phyloP scores from a whole-genome alignment of 2,888 invertebrate genomes.

The Leucoptera coffeella region DNA sequence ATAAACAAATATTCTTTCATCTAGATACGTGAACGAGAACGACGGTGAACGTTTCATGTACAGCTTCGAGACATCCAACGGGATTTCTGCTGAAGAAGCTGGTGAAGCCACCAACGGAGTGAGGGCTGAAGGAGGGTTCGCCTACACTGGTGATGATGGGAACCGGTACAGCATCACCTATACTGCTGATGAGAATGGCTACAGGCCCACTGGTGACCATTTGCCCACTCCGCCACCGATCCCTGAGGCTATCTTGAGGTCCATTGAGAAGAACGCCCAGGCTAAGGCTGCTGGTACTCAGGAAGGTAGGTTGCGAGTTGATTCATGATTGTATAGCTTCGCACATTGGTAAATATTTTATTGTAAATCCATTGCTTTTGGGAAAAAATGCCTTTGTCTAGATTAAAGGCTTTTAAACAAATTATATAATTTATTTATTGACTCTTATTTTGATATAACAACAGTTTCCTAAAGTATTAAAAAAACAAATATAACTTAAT shows the following conservation, averaged over 20 bases:
- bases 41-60: constrained; percentile 33
- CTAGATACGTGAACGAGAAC: constrained; percentile 30
- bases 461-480: too few relatives aligned
- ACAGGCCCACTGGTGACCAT: constrained; percentile 31
- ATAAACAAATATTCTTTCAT: too few relatives aligned
- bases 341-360: too few relatives aligned
- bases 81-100: constrained; percentile 39
- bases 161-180: constrained; percentile 29
- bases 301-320: constrained; percentile 26
- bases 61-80: constrained; percentile 39
- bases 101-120: constrained; percentile 39
- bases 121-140: constrained; percentile 30
- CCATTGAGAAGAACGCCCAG: constrained; percentile 31
- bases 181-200: constrained; percentile 43
- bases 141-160: constrained; percentile 40
- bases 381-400: too few relatives aligned
- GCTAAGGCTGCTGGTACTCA: constrained; percentile 41
- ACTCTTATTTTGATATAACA: too few relatives aligned
- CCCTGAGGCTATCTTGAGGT: constrained; percentile 35
- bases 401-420: too few relatives aligned
- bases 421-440: too few relatives aligned
- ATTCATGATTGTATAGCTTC: too few relatives aligned
- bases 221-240: constrained; percentile 40
- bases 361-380: too few relatives aligned
- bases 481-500: too few relatives aligned